Base-by-base conservation (phyloP, 2,888 invertebrate species). In the Agonopterix heracliana region DNA sequence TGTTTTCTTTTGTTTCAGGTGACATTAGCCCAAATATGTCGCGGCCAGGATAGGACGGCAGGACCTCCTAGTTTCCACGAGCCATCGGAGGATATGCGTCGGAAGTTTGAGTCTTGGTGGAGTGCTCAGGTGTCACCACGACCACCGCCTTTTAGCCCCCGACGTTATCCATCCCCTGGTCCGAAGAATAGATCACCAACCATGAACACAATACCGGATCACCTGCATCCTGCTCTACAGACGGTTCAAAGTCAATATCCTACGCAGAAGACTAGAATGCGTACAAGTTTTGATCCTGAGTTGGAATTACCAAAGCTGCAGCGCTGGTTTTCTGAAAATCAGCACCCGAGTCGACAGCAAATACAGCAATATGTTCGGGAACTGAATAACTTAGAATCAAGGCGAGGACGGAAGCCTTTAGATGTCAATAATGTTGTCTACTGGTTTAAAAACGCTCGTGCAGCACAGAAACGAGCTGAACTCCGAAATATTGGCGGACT, bases 381-480 rank as follows among this genome's bases (percentile, higher is more conserved):
- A 72, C 87, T 99, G 58, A 99, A 99, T 77, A 93, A 93, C 52
- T 85, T 98, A 56, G 97, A 98, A 70, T 98, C 98, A 46, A 91
- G 98, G 41, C 91, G 96, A 47, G 98, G 98, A 1, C 90, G 98
- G 45, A 97, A 98, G 71, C 98, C 98, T 0, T 88, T 98, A 47
- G 98, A 98, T 79, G 94, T 98, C 3, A 97, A 97, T 71, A 98
- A 98, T 73, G 97, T 98, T 11, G 97, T 98, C 11, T 97, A 97
- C 70, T 97, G 97, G 97, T 99, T 99, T 84, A 98, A 98, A 78
- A 98, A 98, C 74, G 98, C 98, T 0, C 91, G 99, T 47, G 98
- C 98, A 1, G 98, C 98, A 1, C 96, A 97, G 74, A 97, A 98
- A 71, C 90, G 98, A 41, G 97, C 97, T 2, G 96, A 97, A 83